These are phyloP conservation scores for Chloromyia formosa DNA, from an alignment of 2,888 invertebrate genomes.

Conservation along the genomic window DNA sequence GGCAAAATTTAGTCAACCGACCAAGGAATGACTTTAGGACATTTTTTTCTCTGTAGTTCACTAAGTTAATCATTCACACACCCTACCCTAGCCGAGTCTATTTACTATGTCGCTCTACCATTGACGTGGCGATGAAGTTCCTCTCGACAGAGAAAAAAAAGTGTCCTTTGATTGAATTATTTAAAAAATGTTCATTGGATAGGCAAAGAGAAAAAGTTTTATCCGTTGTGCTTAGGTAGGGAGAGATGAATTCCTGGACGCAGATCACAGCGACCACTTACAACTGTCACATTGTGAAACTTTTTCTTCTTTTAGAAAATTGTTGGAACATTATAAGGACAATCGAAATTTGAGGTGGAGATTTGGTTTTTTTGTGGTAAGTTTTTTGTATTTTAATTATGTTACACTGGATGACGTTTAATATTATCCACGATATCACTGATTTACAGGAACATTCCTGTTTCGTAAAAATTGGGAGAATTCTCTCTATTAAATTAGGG, in stretches of 20 bases:
- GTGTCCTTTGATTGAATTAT: conserved; percentile 56
- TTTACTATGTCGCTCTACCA: conserved; percentile 17
- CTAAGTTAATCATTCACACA: conserved; percentile 21
- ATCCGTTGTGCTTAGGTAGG: conserved; percentile 47
- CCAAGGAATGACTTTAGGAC: conserved; percentile 23
- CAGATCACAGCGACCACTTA: background rate
- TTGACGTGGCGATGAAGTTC: conserved; percentile 28
- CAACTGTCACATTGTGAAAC: conserved; percentile 53
- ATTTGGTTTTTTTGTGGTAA: background rate
- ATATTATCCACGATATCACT: background rate
- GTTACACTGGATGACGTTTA: background rate
- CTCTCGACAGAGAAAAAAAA: conserved; percentile 31
- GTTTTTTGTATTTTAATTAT: background rate
- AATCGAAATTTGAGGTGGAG: conserved; percentile 21
- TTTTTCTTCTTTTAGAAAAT: conserved; percentile 45
- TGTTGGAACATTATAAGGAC: conserved; percentile 11
- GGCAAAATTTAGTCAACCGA: conserved; percentile 52
- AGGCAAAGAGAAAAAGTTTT: conserved; percentile 53
- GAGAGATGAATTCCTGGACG: background rate
- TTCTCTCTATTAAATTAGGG: too few species aligned
- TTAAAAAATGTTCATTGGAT: conserved; percentile 53
- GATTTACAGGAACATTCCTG: too few species aligned
- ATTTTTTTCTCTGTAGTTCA: conserved; percentile 10
- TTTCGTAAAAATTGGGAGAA: too few species aligned
- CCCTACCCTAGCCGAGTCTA: background rate